A percentile compares a stretch with the other conserved stretches of the same genome.
Evolutionary conservation across 2,113 vertebrate species (phyloP).

Genomic region (Fulmarus glacialis): DNA sequence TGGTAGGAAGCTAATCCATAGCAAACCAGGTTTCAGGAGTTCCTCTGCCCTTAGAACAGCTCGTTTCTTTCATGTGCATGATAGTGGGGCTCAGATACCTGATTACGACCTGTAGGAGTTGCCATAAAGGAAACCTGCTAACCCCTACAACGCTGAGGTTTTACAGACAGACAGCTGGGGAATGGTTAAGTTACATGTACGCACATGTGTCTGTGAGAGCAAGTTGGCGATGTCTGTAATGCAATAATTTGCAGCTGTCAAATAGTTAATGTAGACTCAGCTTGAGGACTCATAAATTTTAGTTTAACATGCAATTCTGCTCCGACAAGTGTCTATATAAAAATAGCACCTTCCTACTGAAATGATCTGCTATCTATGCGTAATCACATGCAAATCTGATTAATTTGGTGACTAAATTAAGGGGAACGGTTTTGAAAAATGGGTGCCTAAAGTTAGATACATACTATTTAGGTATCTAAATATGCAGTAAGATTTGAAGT

Average conservation of each 20-base stretch:
- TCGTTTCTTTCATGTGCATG: background rate
- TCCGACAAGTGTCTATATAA: slow-evolving; percentile 32
- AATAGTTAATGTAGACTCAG: slow-evolving; percentile 21
- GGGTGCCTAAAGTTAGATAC: slow-evolving; percentile 39
- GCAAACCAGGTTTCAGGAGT: background rate
- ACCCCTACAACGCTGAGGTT: background rate
- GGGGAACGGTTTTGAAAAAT: slow-evolving; percentile 29
- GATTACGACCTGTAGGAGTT: background rate
- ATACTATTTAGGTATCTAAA: slow-evolving; percentile 40
- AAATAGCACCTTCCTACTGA: slow-evolving; percentile 63
- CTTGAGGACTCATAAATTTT: slow-evolving; percentile 9
- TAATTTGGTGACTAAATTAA: slow-evolving; percentile 62
- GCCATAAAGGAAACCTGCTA: background rate
- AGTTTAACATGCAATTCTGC: slow-evolving; percentile 7
- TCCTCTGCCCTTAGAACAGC: background rate
- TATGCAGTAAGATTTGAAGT: slow-evolving; percentile 24
- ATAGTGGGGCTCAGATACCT: background rate
- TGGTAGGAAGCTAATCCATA: background rate
- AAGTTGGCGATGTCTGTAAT: background rate
- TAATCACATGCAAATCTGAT: slow-evolving; percentile 65
- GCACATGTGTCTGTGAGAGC: background rate
- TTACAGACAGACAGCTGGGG: background rate
- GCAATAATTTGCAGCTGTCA: background rate
- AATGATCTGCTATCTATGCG: slow-evolving; percentile 38
- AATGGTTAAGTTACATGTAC: background rate